These are phyloP conservation scores for Recurvirostra avosetta DNA, from an alignment of 2,113 vertebrate genomes.

Conservation along the genomic window DNA sequence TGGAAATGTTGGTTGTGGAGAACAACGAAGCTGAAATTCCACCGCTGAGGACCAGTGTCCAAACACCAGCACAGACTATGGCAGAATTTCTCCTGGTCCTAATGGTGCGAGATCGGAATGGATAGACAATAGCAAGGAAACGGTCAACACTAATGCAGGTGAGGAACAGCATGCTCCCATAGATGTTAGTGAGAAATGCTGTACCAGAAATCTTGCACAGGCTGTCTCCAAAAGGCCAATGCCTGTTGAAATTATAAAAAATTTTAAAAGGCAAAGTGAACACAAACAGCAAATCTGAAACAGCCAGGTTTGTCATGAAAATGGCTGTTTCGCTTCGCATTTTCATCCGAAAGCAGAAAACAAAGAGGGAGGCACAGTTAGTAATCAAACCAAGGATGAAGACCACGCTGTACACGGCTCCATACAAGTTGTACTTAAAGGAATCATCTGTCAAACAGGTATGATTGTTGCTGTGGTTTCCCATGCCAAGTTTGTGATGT, in stretches of 20 bases:
- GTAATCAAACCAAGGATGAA: conserved; percentile 93
- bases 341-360: conserved; percentile 96
- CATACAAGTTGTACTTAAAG: conserved; percentile 97
- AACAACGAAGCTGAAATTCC: conserved; percentile 95
- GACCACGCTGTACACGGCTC: conserved; percentile 92
- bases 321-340: conserved; percentile 93
- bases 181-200: conserved; percentile 97
- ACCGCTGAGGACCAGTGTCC: conserved; percentile 92
- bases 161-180: conserved; percentile 97
- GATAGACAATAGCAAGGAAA: conserved; percentile 95
- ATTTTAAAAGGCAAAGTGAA: conserved; percentile 97
- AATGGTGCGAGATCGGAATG: conserved; percentile 89
- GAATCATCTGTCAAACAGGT: conserved; percentile 93
- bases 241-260: conserved; percentile 94
- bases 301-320: conserved; percentile 95
- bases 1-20: conserved; percentile 91
- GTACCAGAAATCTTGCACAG: conserved; percentile 96
- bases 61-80: conserved; percentile 89
- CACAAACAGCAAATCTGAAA: conserved; percentile 94
- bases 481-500: conserved; percentile 66
- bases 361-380: conserved; percentile 94
- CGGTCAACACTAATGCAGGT: conserved; percentile 97
- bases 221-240: conserved; percentile 96
- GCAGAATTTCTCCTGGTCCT: conserved; percentile 88
- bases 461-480: conserved; percentile 81